Conservation (phyloP, 2,113 vertebrate species). For the Deroptyus accipitrinus region DNA sequence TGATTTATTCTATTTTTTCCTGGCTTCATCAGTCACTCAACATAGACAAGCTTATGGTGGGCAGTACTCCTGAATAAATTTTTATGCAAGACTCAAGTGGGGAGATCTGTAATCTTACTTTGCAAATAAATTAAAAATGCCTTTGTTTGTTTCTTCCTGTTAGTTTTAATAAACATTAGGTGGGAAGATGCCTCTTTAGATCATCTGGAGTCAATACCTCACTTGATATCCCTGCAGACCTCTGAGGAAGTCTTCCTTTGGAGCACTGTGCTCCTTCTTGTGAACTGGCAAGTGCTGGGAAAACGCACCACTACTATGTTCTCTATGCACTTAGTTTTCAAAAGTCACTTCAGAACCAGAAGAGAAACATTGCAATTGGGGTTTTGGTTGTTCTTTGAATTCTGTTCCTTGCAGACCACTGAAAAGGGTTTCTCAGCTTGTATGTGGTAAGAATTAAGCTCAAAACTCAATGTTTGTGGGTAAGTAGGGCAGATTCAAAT, state of each 20-base stretch:
- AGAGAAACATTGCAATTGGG: neutral
- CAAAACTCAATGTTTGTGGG: neutral
- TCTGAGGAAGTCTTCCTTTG: neutral
- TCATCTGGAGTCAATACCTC: neutral
- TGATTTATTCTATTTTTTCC: neutral
- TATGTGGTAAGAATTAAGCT: neutral
- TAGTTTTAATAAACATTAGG: neutral
- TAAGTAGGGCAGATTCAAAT: neutral
- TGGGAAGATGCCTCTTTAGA: neutral
- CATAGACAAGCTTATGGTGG: neutral
- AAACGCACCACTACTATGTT: neutral
- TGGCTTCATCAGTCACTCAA: neutral
- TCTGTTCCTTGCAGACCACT: neutral
- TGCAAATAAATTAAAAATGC: neutral
- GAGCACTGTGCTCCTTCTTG: neutral
- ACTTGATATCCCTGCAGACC: neutral
- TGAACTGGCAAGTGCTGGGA: neutral
- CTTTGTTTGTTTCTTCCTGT: neutral
- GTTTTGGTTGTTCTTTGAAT: neutral
- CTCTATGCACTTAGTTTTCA: neutral
- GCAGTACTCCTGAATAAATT: neutral
- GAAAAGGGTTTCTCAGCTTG: neutral
- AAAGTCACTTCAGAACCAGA: neutral
- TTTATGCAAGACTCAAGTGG: neutral
- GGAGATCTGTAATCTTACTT: neutral